phyloP scores from a whole-genome alignment of 2,888 invertebrate genomes.

The Melinopterus prodromus region DNA sequence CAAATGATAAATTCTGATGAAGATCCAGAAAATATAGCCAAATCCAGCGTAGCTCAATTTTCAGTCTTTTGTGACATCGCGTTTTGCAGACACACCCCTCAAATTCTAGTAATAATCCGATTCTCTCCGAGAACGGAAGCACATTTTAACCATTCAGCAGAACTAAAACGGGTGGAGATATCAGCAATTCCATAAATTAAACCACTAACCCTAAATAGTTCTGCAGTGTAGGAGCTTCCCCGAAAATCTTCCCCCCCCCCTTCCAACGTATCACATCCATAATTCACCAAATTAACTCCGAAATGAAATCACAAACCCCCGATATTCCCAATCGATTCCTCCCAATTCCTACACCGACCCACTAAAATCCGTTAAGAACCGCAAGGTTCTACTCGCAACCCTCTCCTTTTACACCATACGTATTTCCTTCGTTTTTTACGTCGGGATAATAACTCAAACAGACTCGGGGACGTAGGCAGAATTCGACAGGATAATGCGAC shows the following conservation, averaged over 20 bases:
- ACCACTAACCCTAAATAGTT: neutral
- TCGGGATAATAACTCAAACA: conserved; percentile 59
- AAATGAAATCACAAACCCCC: neutral
- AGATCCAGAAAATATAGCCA: no score
- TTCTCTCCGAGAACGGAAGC: neutral
- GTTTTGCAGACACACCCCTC: no score
- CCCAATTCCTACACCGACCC: neutral
- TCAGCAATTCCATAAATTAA: no score
- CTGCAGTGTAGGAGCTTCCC: neutral
- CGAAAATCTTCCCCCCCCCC: neutral
- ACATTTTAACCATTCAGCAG: neutral
- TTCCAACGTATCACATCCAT: neutral
- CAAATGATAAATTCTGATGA: no score
- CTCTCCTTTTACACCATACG: neutral
- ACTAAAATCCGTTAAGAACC: neutral
- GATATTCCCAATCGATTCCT: neutral
- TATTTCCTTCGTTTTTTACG: conserved; percentile 4
- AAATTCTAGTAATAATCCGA: no score
- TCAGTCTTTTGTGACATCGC: no score
- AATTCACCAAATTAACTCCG: neutral
- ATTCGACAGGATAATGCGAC: conserved; percentile 38
- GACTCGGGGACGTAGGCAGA: conserved; percentile 59
- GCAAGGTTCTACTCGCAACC: neutral
- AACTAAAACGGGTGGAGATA: no score
- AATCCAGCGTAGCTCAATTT: no score